Evolutionary conservation across 2,113 vertebrate species (phyloP).

Genomic region (Martes martes): DNA sequence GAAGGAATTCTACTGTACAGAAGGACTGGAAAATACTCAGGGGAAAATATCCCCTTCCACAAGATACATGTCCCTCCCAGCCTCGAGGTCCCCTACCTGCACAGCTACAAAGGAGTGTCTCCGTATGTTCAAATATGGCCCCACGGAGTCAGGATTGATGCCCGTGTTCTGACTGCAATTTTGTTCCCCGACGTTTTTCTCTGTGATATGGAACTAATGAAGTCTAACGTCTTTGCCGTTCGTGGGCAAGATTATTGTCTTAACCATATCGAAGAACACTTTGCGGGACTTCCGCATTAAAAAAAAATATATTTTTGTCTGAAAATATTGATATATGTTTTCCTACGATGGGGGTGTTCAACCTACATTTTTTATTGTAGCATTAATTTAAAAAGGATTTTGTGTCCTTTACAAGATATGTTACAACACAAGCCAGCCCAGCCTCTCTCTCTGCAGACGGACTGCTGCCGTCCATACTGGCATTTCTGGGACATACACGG

Average conservation of each 20-base stretch:
- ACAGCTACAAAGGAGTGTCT: too few relatives aligned
- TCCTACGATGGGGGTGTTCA: background rate
- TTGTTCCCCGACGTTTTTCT: background rate
- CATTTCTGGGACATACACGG: background rate
- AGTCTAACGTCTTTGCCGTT: background rate
- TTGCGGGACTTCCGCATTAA: fast-evolving
- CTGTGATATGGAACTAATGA: background rate
- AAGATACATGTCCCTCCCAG: background rate
- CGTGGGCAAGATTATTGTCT: background rate
- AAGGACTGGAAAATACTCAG: too few relatives aligned
- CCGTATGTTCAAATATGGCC: fast-evolving
- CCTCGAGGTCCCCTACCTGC: background rate
- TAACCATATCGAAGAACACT: background rate
- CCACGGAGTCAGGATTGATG: background rate
- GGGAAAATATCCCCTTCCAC: fast-evolving
- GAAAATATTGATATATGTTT: background rate
- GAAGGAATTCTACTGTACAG: background rate
- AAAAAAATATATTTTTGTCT: background rate
- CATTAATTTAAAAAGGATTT: background rate
- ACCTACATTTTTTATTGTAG: too few relatives aligned
- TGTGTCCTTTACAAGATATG: background rate
- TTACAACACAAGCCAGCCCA: background rate
- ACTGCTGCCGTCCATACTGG: fast-evolving
- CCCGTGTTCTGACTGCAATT: background rate
- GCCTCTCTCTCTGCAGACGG: too few relatives aligned